A percentile compares a stretch with the other conserved stretches of the same genome.
phyloP scores from a whole-genome alignment of 92 coral and sea anemone species.

The Hydrozoanthus gracilis region DNA sequence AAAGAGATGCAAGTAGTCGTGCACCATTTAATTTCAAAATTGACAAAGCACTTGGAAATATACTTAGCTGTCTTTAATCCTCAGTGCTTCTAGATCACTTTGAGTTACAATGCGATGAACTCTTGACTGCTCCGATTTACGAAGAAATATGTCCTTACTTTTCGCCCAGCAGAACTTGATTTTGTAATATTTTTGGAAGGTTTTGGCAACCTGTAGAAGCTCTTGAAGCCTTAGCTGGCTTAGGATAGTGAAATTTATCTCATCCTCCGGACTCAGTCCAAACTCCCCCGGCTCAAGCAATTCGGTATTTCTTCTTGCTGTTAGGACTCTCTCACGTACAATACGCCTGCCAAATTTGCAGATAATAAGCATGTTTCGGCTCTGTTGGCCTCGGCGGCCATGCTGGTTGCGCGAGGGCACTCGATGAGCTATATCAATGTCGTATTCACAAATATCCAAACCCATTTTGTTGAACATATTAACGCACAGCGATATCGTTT shows the following conservation, averaged over 20 bases:
- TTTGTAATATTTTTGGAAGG: neutral
- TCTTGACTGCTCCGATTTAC: neutral
- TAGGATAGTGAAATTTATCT: too few relatives aligned
- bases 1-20: neutral
- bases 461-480: neutral
- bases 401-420: neutral
- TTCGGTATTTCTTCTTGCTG: neutral
- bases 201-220: neutral
- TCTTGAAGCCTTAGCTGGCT: neutral
- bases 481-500: neutral
- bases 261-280: too few relatives aligned
- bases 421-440: neutral
- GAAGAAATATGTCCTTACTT: neutral
- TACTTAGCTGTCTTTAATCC: neutral
- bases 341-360: neutral
- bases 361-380: too few relatives aligned
- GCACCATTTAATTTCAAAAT: neutral
- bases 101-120: neutral
- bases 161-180: neutral
- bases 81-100: neutral
- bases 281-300: neutral
- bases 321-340: neutral
- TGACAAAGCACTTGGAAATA: neutral
- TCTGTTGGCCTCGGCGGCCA: too few relatives aligned
- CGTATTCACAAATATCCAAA: too few relatives aligned